phyloP scores from a whole-genome alignment of 2,797 vertebrate species.

The Coilia nasus region DNA sequence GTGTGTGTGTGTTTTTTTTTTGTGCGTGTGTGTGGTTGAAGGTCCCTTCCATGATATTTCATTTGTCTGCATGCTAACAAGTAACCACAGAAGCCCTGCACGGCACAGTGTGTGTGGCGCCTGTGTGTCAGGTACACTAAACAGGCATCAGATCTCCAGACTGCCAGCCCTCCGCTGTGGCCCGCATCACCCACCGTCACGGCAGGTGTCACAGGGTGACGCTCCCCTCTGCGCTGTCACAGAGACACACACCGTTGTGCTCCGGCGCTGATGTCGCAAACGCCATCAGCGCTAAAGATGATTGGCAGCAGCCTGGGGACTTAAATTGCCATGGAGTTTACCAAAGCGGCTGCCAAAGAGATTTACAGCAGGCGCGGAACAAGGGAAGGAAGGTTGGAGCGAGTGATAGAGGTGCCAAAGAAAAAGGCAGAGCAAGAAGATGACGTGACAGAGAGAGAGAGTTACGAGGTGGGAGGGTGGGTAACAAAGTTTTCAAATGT shows the following conservation, averaged over 20 bases:
- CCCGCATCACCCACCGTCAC: neutral
- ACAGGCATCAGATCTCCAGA: neutral
- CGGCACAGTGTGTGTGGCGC: neutral
- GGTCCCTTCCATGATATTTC: neutral
- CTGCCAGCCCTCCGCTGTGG: neutral
- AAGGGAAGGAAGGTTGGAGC: neutral
- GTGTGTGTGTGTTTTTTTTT: slow-evolving; percentile 13
- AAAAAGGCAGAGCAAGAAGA: neutral
- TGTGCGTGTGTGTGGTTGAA: neutral
- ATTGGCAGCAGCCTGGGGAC: slow-evolving; percentile 44
- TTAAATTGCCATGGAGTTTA: slow-evolving; percentile 41
- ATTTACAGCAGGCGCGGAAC: neutral
- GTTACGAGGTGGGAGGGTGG: neutral
- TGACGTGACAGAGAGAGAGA: neutral
- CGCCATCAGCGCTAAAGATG: slow-evolving; percentile 1
- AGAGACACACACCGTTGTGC: slow-evolving; percentile 52
- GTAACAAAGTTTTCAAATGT: neutral
- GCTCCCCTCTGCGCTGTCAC: neutral
- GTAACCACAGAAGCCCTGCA: neutral
- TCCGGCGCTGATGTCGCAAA: neutral
- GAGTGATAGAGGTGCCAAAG: neutral
- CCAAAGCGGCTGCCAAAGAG: slow-evolving; percentile 50
- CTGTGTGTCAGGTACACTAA: neutral
- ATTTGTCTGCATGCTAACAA: neutral
- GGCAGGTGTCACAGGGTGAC: slow-evolving; percentile 14